These are phyloP conservation scores for Oceanodroma leucorhoa DNA, from an alignment of 2,797 vertebrate genomes.

Conservation along the genomic window DNA sequence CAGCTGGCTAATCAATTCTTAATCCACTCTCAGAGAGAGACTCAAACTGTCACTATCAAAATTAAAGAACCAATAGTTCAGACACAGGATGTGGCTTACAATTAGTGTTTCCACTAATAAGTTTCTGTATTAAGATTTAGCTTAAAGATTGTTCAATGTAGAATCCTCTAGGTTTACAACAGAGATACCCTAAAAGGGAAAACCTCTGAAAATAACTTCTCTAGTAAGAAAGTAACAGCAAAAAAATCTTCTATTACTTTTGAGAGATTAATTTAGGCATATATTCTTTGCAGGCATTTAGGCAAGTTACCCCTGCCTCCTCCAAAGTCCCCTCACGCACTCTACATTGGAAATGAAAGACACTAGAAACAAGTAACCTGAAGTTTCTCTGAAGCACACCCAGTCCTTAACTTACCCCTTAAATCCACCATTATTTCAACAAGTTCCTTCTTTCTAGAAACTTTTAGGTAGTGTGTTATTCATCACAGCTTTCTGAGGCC, in stretches of 20 bases:
- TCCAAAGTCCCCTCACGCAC: neutral
- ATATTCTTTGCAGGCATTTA: neutral
- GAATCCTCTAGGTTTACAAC: neutral
- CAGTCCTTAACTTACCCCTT: neutral
- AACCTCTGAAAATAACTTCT: neutral
- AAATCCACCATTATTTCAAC: neutral
- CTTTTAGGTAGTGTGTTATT: neutral
- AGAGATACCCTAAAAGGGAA: neutral
- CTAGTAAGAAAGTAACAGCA: neutral
- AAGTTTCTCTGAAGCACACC: neutral
- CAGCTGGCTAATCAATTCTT: neutral
- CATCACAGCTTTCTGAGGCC: neutral
- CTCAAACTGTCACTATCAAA: neutral
- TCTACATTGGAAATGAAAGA: neutral
- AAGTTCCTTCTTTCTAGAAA: neutral
- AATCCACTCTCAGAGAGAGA: neutral
- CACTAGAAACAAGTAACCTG: neutral
- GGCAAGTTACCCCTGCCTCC: neutral
- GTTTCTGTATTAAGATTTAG: neutral
- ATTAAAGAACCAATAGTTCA: neutral
- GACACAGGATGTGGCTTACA: neutral
- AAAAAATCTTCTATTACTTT: neutral
- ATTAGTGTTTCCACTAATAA: neutral
- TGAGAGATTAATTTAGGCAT: neutral
- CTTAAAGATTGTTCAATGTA: neutral